Conservation (phyloP, 2,888 invertebrate species). For the Archips crataeganus region DNA sequence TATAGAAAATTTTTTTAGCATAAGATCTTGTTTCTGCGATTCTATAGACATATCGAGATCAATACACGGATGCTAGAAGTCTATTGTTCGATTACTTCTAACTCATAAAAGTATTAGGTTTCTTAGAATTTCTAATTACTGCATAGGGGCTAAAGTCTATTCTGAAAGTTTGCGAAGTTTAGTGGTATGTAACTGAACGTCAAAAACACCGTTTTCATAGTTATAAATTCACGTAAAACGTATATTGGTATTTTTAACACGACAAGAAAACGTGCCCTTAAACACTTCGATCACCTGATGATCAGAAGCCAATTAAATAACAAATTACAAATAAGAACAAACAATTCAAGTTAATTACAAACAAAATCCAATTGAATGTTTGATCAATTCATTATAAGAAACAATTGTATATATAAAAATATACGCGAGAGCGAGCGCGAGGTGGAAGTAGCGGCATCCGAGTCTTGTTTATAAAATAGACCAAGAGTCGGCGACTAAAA, state of each 20-base stretch:
- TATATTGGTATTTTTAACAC: constrained; percentile 21
- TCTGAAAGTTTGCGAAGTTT: too few relatives aligned
- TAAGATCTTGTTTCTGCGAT: too few relatives aligned
- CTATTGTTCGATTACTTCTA: too few relatives aligned
- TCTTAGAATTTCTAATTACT: too few relatives aligned
- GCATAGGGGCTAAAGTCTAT: too few relatives aligned
- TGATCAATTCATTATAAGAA: constrained; percentile 81
- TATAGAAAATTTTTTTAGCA: too few relatives aligned
- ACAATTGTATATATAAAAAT: constrained; percentile 80
- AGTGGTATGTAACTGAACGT: not conserved
- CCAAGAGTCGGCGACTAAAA: constrained; percentile 13
- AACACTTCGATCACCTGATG: constrained; percentile 62
- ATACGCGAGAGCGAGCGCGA: constrained; percentile 68
- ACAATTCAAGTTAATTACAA: constrained; percentile 75
- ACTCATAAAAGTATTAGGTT: not conserved
- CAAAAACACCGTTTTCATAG: not conserved
- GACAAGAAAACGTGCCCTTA: constrained; percentile 54
- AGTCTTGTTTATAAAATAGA: constrained; percentile 69
- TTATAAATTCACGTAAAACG: not conserved
- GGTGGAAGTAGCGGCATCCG: constrained; percentile 73
- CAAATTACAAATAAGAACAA: constrained; percentile 77
- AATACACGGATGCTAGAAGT: not conserved
- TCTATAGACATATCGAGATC: not conserved
- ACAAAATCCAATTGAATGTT: constrained; percentile 80
- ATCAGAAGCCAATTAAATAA: constrained; percentile 80